Base-by-base conservation (phyloP, 2,113 vertebrate genomes). In the Rana temporaria region DNA sequence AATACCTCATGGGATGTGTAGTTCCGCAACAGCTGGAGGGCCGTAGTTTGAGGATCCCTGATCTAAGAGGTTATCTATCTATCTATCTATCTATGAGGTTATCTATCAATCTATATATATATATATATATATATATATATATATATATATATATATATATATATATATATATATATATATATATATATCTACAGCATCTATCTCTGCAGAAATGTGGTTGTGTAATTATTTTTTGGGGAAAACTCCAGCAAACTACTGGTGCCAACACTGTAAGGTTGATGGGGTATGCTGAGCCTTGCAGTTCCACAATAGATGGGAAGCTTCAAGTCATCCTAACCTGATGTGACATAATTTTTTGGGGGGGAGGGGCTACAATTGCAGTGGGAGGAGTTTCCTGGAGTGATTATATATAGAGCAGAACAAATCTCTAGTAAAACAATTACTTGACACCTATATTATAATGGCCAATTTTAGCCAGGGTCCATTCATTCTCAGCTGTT, bases 361-460 rank as follows among this genome's bases (percentile, higher is more conserved):
- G 0, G n/a, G 1, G 20, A 64, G 59, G 19, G 59, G n/a, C 20
- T 60, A 60, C 12, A 48, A 48, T 12, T 7, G 6, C 59, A 22
- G 2, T 30, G 24, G 62, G 62, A 64, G 62, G 62, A 20, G 62
- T 24, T 64, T 64, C 14, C 16, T 48, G 11, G 8, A 48, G 0
- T 15, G 62, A 16, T 26, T 14, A 64, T 15, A 64, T 24, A 30
- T 64, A 30, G 18, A 30, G 9, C 4, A 15, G 26, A 15, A 26
- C 2, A 26, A 26, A 64, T 30, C 6, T 32, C 6, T n/a, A 57
- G 55, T 59, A 57, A 67, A 79, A 57, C 52, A 56, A 68, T 57
- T 77, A 77, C 26, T 14, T 63, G 74, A 77, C 74, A 63, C 74
- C 59, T 77, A 63, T 48, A 19, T 15, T 52, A 26, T 52, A 77